These are phyloP conservation scores for Leptopilina syphax DNA, from an alignment of 2,888 invertebrate species.

Conservation along the genomic window DNA sequence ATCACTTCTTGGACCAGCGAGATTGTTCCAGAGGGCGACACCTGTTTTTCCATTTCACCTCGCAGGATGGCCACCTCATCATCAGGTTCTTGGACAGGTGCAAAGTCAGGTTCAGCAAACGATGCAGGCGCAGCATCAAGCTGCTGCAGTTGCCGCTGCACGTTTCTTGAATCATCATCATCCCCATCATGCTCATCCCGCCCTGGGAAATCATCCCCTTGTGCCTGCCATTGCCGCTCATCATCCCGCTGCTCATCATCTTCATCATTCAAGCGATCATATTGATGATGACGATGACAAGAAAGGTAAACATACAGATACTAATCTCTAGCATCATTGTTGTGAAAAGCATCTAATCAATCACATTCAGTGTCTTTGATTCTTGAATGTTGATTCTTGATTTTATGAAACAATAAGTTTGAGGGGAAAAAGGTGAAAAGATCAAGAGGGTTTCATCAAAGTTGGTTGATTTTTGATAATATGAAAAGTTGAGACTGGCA, in stretches of 20 bases:
- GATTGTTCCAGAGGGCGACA: slow-evolving; percentile 73
- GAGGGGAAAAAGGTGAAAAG: too few relatives aligned
- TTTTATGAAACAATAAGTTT: too few relatives aligned
- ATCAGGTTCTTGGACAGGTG: slow-evolving; percentile 73
- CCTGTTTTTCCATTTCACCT: slow-evolving; percentile 75
- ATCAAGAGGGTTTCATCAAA: too few relatives aligned
- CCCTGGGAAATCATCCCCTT: slow-evolving; percentile 71
- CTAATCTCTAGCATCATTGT: too few relatives aligned
- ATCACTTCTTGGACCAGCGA: slow-evolving; percentile 69
- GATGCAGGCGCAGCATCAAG: slow-evolving; percentile 73
- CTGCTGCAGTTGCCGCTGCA: slow-evolving; percentile 71
- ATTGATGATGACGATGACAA: slow-evolving; percentile 75
- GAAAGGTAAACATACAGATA: slow-evolving; percentile 67
- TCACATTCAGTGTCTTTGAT: too few relatives aligned
- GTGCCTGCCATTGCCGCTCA: slow-evolving; percentile 70
- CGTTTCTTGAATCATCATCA: slow-evolving; percentile 73
- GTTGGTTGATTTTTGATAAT: too few relatives aligned
- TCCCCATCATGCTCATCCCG: slow-evolving; percentile 73
- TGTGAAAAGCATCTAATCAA: too few relatives aligned
- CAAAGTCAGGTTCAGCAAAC: slow-evolving; percentile 73
- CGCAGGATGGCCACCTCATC: slow-evolving; percentile 74
- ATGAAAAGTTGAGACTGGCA: too few relatives aligned
- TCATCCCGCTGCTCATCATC: slow-evolving; percentile 71
- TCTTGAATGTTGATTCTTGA: too few relatives aligned
- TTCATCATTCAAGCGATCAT: slow-evolving; percentile 68